Percentiles rank a stretch among this genome's conserved stretches.
These are phyloP conservation scores for Papilio dardanus DNA, from an alignment of 1,140 invertebrate genomes.

Conservation along the genomic window DNA sequence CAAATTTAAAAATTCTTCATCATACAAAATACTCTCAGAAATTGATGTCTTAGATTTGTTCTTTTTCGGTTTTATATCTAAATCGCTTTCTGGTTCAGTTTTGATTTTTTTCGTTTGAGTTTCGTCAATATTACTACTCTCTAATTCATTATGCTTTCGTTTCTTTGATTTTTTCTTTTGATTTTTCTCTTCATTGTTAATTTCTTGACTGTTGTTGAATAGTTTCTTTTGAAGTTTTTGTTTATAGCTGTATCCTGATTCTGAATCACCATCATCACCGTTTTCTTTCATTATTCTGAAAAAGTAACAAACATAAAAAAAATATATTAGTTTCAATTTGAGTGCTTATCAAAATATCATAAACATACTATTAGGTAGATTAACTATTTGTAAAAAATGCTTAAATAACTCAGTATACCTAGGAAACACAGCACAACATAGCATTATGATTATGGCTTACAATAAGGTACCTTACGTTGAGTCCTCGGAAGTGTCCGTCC, in stretches of 20 bases:
- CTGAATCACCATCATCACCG: constrained; percentile 39
- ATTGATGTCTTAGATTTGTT: constrained; percentile 39
- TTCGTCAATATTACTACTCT: constrained; percentile 38
- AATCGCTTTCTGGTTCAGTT: constrained; percentile 54
- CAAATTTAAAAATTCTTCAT: constrained; percentile 49
- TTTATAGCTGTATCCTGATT: constrained; percentile 43
- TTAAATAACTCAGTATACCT: no score
- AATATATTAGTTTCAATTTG: neutral
- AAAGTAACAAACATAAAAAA: neutral
- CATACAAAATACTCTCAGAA: constrained; percentile 32
- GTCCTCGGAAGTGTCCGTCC: constrained; percentile 59
- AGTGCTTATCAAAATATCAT: neutral
- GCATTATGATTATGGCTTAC: neutral
- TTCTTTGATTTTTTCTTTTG: constrained; percentile 48
- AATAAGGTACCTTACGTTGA: constrained; percentile 39
- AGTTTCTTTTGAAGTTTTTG: constrained; percentile 46
- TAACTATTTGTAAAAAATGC: no score
- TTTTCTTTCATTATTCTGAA: constrained; percentile 22
- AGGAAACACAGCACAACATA: neutral
- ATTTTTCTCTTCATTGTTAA: constrained; percentile 31
- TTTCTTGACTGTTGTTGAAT: constrained; percentile 36
- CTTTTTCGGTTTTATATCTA: constrained; percentile 45
- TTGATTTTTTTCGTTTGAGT: constrained; percentile 50
- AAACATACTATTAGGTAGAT: neutral
- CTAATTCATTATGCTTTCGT: constrained; percentile 43